phyloP scores from a whole-genome alignment of 2,113 vertebrate species.

The Chelonoidis abingdonii region DNA sequence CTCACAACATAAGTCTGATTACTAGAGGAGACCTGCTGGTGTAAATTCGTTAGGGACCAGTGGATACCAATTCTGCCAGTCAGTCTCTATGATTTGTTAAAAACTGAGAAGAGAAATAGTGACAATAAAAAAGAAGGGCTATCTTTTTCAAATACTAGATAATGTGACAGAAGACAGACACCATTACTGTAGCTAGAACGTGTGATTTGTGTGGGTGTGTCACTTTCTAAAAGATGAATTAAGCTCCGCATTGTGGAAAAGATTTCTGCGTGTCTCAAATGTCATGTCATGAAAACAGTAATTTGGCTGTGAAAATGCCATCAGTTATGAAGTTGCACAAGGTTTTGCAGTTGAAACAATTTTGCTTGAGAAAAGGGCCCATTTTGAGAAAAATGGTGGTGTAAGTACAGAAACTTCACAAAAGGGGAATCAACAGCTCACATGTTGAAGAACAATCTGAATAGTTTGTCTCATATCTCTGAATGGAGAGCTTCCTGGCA shows the following conservation, averaged over 20 bases:
- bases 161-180: background rate
- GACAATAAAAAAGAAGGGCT: background rate
- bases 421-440: rapidly evolving
- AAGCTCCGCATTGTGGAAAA: background rate
- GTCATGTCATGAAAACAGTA: background rate
- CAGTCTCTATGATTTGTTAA: background rate
- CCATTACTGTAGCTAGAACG: background rate
- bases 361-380: background rate
- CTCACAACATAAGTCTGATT: background rate
- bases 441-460: background rate
- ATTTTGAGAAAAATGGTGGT: background rate
- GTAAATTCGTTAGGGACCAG: background rate
- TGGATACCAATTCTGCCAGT: rapidly evolving
- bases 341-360: background rate
- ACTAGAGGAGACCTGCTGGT: background rate
- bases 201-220: background rate
- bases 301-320: background rate
- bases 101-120: background rate
- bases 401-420: background rate
- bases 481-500: background rate
- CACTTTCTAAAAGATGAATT: background rate
- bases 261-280: background rate
- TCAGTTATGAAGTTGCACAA: rapidly evolving
- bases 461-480: background rate
- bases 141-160: background rate